A percentile compares a stretch with the other conserved stretches of the same genome.
Conservation (phyloP, 2,797 vertebrate species). For the Heterohyrax brucei region DNA sequence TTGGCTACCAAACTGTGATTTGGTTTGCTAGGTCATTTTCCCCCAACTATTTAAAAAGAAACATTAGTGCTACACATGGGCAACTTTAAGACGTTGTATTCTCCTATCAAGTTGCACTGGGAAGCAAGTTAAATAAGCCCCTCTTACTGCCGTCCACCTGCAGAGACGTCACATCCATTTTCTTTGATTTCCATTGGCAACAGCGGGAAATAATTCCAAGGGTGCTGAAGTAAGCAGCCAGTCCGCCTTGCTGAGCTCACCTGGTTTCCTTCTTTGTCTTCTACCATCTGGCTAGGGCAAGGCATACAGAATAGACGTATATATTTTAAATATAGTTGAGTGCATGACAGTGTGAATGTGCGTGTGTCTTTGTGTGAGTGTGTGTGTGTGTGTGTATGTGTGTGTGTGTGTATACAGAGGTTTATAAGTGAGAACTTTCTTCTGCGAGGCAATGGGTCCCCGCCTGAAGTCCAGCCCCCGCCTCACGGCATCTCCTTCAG, state of each 20-base stretch:
- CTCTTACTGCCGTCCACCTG: conserved; percentile 89
- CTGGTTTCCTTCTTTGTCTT: conserved; percentile 88
- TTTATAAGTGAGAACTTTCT: conserved; percentile 90
- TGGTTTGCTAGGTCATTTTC: conserved; percentile 93
- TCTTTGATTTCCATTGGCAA: conserved; percentile 90
- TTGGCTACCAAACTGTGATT: conserved; percentile 93
- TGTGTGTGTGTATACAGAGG: conserved; percentile 91
- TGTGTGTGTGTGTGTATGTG: conserved; percentile 59
- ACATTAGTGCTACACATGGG: conserved; percentile 93
- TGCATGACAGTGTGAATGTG: conserved; percentile 90
- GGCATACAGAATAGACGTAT: conserved; percentile 92
- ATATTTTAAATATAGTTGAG: conserved; percentile 90
- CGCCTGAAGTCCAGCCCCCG: conserved; percentile 89
- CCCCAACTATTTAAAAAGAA: conserved; percentile 91
- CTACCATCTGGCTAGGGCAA: conserved; percentile 91
- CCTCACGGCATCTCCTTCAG: conserved; percentile 86
- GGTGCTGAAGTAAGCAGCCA: conserved; percentile 85
- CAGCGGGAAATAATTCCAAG: conserved; percentile 88
- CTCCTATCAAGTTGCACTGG: conserved; percentile 90
- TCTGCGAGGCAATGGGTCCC: conserved; percentile 88
- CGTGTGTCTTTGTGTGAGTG: conserved; percentile 72
- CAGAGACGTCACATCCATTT: conserved; percentile 87
- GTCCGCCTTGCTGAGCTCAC: conserved; percentile 90
- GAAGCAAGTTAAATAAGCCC: conserved; percentile 91
- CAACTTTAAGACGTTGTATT: conserved; percentile 90